Conservation (phyloP, 1,140 invertebrate species). For the Uloborus diversus region DNA sequence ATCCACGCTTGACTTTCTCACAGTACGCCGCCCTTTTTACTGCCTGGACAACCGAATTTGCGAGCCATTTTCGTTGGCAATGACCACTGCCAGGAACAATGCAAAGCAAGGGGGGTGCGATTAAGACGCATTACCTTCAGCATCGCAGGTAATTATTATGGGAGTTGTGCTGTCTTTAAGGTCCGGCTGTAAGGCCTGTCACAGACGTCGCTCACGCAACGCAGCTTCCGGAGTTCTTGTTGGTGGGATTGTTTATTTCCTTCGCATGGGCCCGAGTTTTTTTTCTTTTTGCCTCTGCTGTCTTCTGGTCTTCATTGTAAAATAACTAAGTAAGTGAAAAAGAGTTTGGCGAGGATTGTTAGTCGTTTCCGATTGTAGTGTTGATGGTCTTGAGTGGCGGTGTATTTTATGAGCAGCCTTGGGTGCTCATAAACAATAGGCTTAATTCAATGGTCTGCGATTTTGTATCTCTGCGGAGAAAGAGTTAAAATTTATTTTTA, state of each 20-base stretch:
- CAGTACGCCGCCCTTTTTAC: background rate
- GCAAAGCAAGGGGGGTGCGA: background rate
- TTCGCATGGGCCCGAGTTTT: too few relatives aligned
- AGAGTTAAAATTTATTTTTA: too few relatives aligned
- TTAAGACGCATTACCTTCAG: constrained; percentile 30
- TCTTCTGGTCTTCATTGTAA: too few relatives aligned
- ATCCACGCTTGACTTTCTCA: background rate
- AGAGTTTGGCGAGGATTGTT: too few relatives aligned
- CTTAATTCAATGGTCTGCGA: too few relatives aligned
- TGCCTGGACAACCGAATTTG: constrained; percentile 18
- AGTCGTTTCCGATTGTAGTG: too few relatives aligned
- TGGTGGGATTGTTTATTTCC: background rate
- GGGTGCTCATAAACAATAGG: too few relatives aligned
- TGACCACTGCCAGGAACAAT: constrained; percentile 43
- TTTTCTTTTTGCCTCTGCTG: too few relatives aligned
- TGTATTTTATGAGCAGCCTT: too few relatives aligned
- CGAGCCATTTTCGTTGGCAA: constrained; percentile 32
- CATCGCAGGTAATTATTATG: constrained; percentile 29
- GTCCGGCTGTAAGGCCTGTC: constrained; percentile 18
- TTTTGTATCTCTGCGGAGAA: too few relatives aligned
- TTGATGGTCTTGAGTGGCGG: too few relatives aligned
- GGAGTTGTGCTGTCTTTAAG: background rate
- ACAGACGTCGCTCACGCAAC: constrained; percentile 32
- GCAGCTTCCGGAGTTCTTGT: constrained; percentile 33
- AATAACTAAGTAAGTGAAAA: too few relatives aligned